These are phyloP conservation scores for Pelobates fuscus DNA, from an alignment of 2,113 vertebrate genomes.

Conservation along the genomic window DNA sequence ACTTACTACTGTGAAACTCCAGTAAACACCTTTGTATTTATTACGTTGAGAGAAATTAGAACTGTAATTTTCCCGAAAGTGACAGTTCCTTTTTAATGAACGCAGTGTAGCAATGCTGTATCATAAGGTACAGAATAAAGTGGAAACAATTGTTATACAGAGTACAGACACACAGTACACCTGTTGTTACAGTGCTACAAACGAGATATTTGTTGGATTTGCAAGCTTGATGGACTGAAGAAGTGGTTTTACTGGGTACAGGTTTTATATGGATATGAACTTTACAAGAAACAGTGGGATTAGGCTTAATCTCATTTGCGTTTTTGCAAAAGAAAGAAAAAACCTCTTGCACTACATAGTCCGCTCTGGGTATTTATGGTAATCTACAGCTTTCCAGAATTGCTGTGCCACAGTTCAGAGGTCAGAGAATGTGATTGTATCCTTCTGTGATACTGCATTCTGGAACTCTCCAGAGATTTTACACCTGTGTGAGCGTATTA, in stretches of 20 bases:
- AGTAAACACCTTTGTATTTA: no score
- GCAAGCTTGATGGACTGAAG: constrained; percentile 39
- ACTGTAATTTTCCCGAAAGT: no score
- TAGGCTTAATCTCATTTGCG: constrained; percentile 46
- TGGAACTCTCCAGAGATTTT: constrained; percentile 41
- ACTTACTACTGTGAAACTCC: no score
- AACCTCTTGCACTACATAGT: constrained; percentile 26
- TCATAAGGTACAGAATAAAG: background rate
- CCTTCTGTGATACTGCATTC: constrained; percentile 48
- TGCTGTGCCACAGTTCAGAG: constrained; percentile 43
- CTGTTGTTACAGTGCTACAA: constrained; percentile 2
- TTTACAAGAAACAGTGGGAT: constrained; percentile 50
- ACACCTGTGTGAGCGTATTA: constrained; percentile 34
- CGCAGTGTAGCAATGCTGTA: background rate
- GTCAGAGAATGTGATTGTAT: constrained; percentile 46
- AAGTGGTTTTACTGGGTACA: constrained; percentile 37
- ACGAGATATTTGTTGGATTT: constrained; percentile 1
- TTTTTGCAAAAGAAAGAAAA: constrained; percentile 17
- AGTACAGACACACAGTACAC: constrained; percentile 7
- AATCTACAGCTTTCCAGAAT: constrained; percentile 48
- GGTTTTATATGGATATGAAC: constrained; percentile 45
- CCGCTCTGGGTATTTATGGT: constrained; percentile 46
- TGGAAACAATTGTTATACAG: constrained; percentile 19
- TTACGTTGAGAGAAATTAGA: no score
- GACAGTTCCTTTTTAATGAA: no score